Conservation (phyloP, 2,797 vertebrate genomes). For the Schizopygopsis malacanthus region DNA sequence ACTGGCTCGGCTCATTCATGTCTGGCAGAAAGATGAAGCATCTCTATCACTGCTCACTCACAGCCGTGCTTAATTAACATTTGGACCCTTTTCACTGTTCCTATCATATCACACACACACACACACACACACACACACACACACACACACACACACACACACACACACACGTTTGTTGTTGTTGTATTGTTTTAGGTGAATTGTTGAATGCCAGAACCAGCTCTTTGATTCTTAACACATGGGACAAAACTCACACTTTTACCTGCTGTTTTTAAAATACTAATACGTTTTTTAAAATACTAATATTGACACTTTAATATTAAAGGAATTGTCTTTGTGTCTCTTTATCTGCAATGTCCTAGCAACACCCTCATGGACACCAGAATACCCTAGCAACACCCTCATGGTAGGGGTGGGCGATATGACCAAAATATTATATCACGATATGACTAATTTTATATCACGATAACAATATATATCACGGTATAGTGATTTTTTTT, state of each 20-base stretch:
- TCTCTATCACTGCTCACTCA: slow-evolving; percentile 34
- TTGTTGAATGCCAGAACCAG: not conserved
- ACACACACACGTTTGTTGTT: not conserved
- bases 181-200: not conserved
- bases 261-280: not conserved
- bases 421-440: too few relatives aligned
- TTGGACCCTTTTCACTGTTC: slow-evolving; percentile 19
- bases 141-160: not conserved
- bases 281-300: not conserved
- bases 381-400: not conserved
- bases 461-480: too few relatives aligned
- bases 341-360: not conserved
- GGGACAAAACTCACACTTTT: not conserved
- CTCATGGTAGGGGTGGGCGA: too few relatives aligned
- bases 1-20: slow-evolving; percentile 29
- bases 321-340: not conserved
- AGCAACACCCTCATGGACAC: not conserved
- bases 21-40: slow-evolving; percentile 36
- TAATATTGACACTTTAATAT: not conserved
- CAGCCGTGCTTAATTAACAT: slow-evolving; percentile 43
- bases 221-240: not conserved
- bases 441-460: too few relatives aligned
- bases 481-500: too few relatives aligned
- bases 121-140: not conserved
- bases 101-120: not conserved